Base-by-base conservation (phyloP, 2,888 invertebrate genomes). In the Lepeophtheirus nordmannii region DNA sequence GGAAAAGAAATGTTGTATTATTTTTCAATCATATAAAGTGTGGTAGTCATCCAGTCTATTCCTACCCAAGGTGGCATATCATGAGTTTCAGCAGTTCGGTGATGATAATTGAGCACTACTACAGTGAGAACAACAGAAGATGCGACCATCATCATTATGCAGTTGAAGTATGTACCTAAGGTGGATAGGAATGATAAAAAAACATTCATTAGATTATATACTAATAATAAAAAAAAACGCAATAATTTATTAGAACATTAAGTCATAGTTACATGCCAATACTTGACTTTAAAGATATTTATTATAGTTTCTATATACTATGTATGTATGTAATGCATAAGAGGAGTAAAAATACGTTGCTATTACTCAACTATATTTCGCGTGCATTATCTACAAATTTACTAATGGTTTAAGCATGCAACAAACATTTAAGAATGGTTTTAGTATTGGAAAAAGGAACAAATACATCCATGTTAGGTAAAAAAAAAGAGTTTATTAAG, bases 141-240 rank as follows among this genome's bases (percentile, higher is more conserved):
- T 68, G 94, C 93, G 79, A 94, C 94, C 93, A 96, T 94, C 80
- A 96, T 90, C 96, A 96, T 96, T 80, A 94, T 94, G 82, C 93
- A 93, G 81, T 94, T 94, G 85, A 96, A 96, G 82, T 96, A 96
- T 73, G 94, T 91, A 76, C 94, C 94, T 91, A 82, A 72, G 2
- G 53, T n/a, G 2, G 53, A 46, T n/a, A 46, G 2, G 68, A 63
- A 62, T 65, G 68, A 67, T 66, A 38, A 38, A 57, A 17, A 56
- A 22, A 14, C 41, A 46, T 67, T 53, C 58, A 40, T 53, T 30
- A 67, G 67, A 58, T 58, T 46, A 66, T 37, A 53, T 30, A 30
- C 23, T 62, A 58, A 60, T 65, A 61, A 68, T 30, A 68, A 40
- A 68, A 57, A 69, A 62, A 53, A 40, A 59, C 39, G 59, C 61